These are phyloP conservation scores for Manduca sexta DNA, from an alignment of 1,140 invertebrate genomes.

Conservation along the genomic window DNA sequence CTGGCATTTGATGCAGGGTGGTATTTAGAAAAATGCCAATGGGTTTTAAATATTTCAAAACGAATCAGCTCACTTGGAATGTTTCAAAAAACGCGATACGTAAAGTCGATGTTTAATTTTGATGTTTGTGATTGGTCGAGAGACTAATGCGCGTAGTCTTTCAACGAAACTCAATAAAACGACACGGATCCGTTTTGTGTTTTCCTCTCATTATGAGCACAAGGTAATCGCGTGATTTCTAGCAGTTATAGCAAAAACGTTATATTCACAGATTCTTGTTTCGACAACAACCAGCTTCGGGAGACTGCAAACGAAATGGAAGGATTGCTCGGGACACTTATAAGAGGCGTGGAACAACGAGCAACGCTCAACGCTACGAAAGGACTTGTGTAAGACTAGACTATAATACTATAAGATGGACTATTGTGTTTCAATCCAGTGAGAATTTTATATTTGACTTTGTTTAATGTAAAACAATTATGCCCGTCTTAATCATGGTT, in stretches of 20 bases:
- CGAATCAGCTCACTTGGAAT: no score
- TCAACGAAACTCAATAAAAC: no score
- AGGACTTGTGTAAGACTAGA: conserved; percentile 32
- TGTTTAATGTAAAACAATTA: neutral
- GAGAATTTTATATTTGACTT: neutral
- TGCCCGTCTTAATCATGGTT: no score
- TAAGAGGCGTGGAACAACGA: conserved; percentile 62
- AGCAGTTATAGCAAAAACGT: neutral
- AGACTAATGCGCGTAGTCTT: no score
- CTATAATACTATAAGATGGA: no score
- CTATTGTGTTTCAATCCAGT: neutral
- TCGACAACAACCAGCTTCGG: conserved; percentile 74
- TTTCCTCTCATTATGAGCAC: conserved; percentile 2
- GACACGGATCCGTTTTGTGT: conserved; percentile 2
- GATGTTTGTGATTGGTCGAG: no score
- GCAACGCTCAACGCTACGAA: conserved; percentile 52
- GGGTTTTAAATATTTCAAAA: no score
- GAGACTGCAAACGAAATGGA: conserved; percentile 77
- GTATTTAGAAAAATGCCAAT: no score
- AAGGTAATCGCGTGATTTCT: no score
- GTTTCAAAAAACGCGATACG: no score
- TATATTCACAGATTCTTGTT: conserved; percentile 63
- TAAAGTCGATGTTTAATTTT: no score
- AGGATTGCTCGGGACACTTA: conserved; percentile 74
- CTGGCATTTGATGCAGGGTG: no score